phyloP scores from a whole-genome alignment of 1,140 invertebrate genomes.

The Saccostrea echinata region DNA sequence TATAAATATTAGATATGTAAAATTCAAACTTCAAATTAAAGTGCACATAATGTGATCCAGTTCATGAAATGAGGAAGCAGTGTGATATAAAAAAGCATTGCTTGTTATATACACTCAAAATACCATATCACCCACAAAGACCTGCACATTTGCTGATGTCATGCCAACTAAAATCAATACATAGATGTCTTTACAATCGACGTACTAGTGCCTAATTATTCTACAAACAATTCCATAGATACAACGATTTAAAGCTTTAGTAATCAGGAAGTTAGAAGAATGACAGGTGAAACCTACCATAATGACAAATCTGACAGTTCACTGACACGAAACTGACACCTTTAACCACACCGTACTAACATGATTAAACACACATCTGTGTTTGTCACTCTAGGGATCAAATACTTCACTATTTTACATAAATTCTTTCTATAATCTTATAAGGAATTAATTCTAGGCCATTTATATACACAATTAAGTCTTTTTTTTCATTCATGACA shows the following conservation, averaged over 20 bases:
- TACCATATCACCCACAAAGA: neutral
- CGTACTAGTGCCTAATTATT: neutral
- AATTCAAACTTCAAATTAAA: no score
- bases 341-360: neutral
- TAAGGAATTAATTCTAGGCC: neutral
- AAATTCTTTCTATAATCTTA: neutral
- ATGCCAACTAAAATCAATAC: neutral
- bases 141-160: neutral
- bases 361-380: neutral
- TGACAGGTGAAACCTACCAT: neutral
- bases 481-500: no score
- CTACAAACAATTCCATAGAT: neutral
- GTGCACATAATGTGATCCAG: no score
- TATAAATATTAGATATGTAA: neutral
- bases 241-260: neutral
- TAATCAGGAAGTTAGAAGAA: neutral
- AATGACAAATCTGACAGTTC: neutral
- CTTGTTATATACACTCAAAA: neutral
- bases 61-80: no score
- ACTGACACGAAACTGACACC: neutral
- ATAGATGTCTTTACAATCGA: neutral
- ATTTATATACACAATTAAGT: neutral
- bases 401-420: conserved; percentile 3
- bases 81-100: neutral
- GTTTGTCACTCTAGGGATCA: neutral